Evolutionary conservation across 2,113 vertebrate species (phyloP).

Genomic region (human): DNA sequence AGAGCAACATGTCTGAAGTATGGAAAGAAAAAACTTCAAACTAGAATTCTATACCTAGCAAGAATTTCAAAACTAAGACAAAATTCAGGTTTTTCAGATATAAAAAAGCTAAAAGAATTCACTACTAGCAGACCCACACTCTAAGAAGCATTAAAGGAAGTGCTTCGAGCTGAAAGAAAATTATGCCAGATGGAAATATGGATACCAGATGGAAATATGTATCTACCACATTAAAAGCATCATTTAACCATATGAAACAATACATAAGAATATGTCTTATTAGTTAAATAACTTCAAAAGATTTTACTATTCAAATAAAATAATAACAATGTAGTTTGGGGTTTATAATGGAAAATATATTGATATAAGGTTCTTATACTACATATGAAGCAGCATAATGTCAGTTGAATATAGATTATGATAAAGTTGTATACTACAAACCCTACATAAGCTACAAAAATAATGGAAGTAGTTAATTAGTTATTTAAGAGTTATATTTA

Average conservation of each 20-base stretch:
- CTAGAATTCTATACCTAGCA: neutral
- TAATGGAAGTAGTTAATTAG: neutral
- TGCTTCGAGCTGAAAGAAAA: neutral
- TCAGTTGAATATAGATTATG: neutral
- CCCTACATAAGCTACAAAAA: neutral
- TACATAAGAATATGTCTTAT: neutral
- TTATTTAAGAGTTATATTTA: neutral
- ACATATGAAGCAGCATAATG: neutral
- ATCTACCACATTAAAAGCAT: neutral
- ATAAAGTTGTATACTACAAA: neutral
- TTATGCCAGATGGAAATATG: neutral
- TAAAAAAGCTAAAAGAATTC: neutral
- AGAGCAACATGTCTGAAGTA: neutral
- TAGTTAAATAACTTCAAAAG: constrained; percentile 6
- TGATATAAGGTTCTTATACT: neutral
- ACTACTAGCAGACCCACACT: neutral
- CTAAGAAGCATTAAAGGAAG: constrained; percentile 28
- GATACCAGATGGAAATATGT: neutral
- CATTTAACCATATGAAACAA: neutral
- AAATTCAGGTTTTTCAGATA: neutral
- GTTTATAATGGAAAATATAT: neutral
- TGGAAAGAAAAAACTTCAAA: neutral
- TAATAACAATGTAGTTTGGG: neutral
- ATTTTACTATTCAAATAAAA: neutral
- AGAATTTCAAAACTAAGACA: constrained; percentile 28